Base-by-base conservation (phyloP, 2,113 vertebrate species). In the Rana temporaria region DNA sequence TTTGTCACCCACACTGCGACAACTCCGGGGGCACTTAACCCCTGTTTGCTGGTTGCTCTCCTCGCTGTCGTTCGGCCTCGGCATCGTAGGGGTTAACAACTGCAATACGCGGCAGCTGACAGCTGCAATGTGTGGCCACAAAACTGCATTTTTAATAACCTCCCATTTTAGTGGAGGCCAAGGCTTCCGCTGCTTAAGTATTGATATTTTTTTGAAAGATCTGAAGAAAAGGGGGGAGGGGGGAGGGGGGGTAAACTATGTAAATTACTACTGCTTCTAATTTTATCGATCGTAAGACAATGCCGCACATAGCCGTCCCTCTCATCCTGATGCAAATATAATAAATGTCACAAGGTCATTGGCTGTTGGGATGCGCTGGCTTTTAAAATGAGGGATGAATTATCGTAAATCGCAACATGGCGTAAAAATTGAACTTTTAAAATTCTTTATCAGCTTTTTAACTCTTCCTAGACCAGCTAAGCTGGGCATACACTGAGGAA, bases 161-260 rank as follows among this genome's bases (percentile, higher is more conserved):
- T 68, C 34, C 53, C 15, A 7, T 48, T 34, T 34, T 79, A 57
- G 11, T 60, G 60, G 34, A 34, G 64, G 55, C 53, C 24, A 26
- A 79, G 64, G 63, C 65, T 59, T 59, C 77, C 24, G 65, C 77
- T 19, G 77, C 26, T 67, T 52, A 59, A 67, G 78, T 70, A 79
- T 79, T 70, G 78, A 79, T 79, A 79, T 68, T 55, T 79, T 69
- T 38, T 79, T 34, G 3, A 68, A 57, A 57, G 63, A 69, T 59
- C n/a, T 15, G n/a, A 53, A 42, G 26, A 30, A 30, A 7, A 30
- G 48, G 65, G 24, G 18, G 42, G 22, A 0, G 64, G 53, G 18
- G 3, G n/a, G 1, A 14, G 30, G 30, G 32, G 34, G 30, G 52
- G 55, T 72, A 20, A 72, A 20, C 38, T 72, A 72, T 81, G 67